Conservation (phyloP, 2,113 vertebrate genomes). For the Clarias macrocephalus region DNA sequence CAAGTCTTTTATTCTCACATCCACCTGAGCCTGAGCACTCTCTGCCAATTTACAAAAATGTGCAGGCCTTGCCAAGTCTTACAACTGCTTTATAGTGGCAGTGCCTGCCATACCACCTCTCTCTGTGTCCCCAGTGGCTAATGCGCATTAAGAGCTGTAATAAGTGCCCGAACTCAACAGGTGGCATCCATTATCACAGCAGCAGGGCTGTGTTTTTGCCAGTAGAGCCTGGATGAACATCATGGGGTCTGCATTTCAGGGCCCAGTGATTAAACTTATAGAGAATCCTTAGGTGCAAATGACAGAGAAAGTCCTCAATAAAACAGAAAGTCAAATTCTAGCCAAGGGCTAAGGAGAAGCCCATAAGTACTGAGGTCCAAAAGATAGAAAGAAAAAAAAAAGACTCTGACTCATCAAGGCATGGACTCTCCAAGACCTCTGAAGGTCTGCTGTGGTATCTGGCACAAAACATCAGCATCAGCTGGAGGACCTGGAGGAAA, state of each 20-base stretch:
- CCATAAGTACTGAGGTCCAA: not conserved
- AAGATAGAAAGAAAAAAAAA: not conserved
- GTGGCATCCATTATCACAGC: slow-evolving; percentile 72
- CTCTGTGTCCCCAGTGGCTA: slow-evolving; percentile 37
- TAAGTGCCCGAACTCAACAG: slow-evolving; percentile 68
- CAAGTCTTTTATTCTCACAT: slow-evolving; percentile 25
- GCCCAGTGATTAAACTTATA: slow-evolving; percentile 19
- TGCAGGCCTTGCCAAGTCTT: slow-evolving; percentile 36
- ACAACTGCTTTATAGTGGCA: slow-evolving; percentile 41
- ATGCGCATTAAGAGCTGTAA: slow-evolving; percentile 62
- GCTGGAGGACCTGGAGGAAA: too few species aligned
- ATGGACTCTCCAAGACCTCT: too few species aligned
- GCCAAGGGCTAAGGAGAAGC: not conserved
- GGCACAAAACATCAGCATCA: too few species aligned
- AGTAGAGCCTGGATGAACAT: slow-evolving; percentile 24
- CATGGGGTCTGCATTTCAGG: not conserved
- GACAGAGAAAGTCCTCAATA: slow-evolving; percentile 1
- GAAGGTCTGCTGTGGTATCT: too few species aligned
- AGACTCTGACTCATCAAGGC: too few species aligned
- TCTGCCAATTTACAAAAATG: slow-evolving; percentile 64
- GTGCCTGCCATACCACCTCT: slow-evolving; percentile 55
- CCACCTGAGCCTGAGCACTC: slow-evolving; percentile 58
- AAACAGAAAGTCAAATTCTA: slow-evolving; percentile 20
- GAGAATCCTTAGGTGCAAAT: slow-evolving; percentile 33
- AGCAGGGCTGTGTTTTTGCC: slow-evolving; percentile 44